Conservation (phyloP, 2,888 invertebrate genomes). For the Syritta pipiens region DNA sequence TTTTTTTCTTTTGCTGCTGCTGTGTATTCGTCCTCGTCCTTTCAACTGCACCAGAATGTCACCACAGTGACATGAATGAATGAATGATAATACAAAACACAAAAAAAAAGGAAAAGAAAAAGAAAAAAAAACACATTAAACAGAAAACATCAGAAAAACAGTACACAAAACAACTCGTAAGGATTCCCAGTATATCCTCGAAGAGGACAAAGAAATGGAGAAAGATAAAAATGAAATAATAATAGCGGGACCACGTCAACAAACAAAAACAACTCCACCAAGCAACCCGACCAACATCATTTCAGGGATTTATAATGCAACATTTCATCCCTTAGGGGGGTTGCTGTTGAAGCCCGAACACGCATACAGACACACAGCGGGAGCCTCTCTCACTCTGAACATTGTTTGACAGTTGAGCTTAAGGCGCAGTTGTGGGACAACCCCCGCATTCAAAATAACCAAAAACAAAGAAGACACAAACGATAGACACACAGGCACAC, state of each 20-base stretch:
- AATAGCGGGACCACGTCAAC: conserved; percentile 39
- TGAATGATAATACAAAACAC: conserved; percentile 20
- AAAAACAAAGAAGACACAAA: conserved; percentile 9
- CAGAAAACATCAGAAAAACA: not conserved
- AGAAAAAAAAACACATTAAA: not conserved
- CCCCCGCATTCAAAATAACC: conserved; percentile 31
- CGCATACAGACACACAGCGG: too few species aligned
- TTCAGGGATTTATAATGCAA: conserved; percentile 53
- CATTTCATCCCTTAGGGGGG: conserved; percentile 19
- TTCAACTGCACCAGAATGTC: conserved; percentile 51
- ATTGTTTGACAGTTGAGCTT: conserved; percentile 58
- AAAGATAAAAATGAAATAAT: conserved; percentile 53
- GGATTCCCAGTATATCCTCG: not conserved
- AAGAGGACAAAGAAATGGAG: conserved; percentile 20
- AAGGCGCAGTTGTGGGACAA: conserved; percentile 44
- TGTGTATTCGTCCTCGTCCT: conserved; percentile 8
- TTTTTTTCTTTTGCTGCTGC: conserved; percentile 2
- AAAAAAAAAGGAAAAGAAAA: conserved; percentile 1
- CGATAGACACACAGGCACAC: not conserved
- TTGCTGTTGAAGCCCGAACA: too few species aligned
- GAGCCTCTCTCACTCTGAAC: conserved; percentile 5
- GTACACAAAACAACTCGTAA: not conserved
- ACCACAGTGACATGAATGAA: conserved; percentile 45
- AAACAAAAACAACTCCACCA: conserved; percentile 52
- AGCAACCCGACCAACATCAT: conserved; percentile 50